Percentiles rank a stretch among this genome's conserved stretches.
phyloP scores from a whole-genome alignment of 2,113 vertebrate genomes.

The Mustelus asterias region DNA sequence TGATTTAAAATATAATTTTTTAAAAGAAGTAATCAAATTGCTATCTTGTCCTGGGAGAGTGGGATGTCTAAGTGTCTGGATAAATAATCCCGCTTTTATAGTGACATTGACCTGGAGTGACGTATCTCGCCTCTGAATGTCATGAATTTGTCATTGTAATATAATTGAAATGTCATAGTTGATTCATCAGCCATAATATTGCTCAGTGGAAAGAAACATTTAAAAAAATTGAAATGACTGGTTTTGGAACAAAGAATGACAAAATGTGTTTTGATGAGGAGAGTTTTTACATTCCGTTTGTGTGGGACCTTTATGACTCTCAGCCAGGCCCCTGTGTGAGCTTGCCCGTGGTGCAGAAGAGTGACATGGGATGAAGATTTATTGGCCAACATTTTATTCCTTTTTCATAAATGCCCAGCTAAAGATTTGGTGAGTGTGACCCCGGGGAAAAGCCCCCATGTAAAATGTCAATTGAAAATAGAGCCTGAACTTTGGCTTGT shows the following conservation, averaged over 20 bases:
- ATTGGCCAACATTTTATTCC: background rate
- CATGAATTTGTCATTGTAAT: background rate
- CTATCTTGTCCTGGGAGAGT: background rate
- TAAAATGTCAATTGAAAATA: background rate
- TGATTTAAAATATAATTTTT: background rate
- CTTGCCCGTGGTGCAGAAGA: background rate
- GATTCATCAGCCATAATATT: conserved; percentile 11
- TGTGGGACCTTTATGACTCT: background rate
- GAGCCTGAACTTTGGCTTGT: background rate
- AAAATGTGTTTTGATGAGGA: background rate
- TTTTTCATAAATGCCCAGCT: background rate
- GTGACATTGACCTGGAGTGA: background rate
- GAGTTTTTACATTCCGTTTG: background rate
- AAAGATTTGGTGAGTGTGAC: background rate
- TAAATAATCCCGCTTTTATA: conserved; percentile 4
- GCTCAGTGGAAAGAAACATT: background rate
- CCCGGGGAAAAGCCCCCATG: background rate
- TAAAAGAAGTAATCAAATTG: background rate
- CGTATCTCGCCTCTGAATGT: background rate
- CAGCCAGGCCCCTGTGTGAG: background rate
- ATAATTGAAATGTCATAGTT: conserved; percentile 29
- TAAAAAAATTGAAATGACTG: background rate
- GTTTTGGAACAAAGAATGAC: conserved; percentile 19
- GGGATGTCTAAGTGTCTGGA: background rate
- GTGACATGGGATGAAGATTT: background rate